Base-by-base conservation (phyloP, 2,797 vertebrate genomes). In the Parambassis ranga region DNA sequence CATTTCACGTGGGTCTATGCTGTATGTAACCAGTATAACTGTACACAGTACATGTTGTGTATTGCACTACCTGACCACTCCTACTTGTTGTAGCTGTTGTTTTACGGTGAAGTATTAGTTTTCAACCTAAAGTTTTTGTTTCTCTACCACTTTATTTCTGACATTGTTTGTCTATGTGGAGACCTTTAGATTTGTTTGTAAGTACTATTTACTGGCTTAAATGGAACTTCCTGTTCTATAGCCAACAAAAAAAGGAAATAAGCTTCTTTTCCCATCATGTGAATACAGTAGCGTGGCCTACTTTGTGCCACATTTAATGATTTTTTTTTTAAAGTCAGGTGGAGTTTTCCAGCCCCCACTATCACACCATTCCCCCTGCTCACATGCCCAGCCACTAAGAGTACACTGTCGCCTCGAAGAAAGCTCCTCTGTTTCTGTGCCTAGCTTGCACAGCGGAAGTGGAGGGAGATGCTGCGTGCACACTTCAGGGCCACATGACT, bases 401-500 rank as follows among this genome's bases (percentile, higher is more conserved):
- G 51, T n/a, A 6, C 37, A 30, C 13, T 22, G 42, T 65, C 10
- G 14, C 6, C 51, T 28, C 42, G 61, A 83, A 89, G 84, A 91
- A 89, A 89, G 78, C 11, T 28, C 62, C 67, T 87, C 68, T 91
- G 83, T 91, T 42, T 75, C 7, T 33, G 8, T 39, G 32, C 23
- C 38, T 48, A 43, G 55, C 67, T 56, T 50, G 46, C 31, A 44
- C 20, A 28, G 77, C 79, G 80, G 79, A 89, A 85, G 57, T 67
- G 5, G 39, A 75, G 53, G 16, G 56, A 65, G 50, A 43, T 26
- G 27, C 53, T 31, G 61, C 6, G 10, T 70, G 64, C 76, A 56
- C 43, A n/a, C n/a, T n/a, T n/a, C n/a, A 41, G 8, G 56, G 50
- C 71, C 77, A 16, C 75, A 77, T 88, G 87, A 91, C 81, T 80